Percentiles rank a stretch among this genome's conserved stretches.
phyloP scores from a whole-genome alignment of 2,113 vertebrate species.

The Riparia riparia region DNA sequence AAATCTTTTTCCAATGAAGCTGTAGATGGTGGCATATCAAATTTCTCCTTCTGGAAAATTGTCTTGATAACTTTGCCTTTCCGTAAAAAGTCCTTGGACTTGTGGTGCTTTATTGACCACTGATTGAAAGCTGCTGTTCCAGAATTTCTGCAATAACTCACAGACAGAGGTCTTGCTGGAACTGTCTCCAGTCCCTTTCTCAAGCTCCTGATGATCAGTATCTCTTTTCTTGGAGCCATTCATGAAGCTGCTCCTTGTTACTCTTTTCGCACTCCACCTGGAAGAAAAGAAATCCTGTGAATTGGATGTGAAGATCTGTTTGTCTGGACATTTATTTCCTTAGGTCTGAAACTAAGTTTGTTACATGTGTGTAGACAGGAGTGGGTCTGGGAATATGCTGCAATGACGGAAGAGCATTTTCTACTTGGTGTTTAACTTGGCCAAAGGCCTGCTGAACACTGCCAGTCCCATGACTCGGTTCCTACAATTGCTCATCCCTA shows the following conservation, averaged over 20 bases:
- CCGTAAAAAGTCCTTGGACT: not conserved
- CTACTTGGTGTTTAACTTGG: constrained; percentile 72
- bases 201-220: not conserved
- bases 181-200: not conserved
- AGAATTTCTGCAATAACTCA: not conserved
- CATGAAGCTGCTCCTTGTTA: not conserved
- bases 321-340: constrained; percentile 12
- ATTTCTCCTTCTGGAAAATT: not conserved
- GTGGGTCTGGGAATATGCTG: not conserved
- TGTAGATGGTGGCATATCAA: not conserved
- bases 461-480: constrained; percentile 51
- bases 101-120: accelerated
- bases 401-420: constrained; percentile 50
- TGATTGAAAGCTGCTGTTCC: not conserved
- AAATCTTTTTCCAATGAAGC: not conserved
- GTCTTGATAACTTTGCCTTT: not conserved
- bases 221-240: not conserved
- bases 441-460: not conserved
- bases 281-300: not conserved
- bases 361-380: not conserved
- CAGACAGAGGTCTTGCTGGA: not conserved
- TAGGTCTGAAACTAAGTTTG: not conserved
- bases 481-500: constrained; percentile 55
- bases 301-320: not conserved
- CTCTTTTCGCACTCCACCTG: not conserved